phyloP scores from a whole-genome alignment of 92 coral and sea anemone species.

The Blastomussa wellsi region DNA sequence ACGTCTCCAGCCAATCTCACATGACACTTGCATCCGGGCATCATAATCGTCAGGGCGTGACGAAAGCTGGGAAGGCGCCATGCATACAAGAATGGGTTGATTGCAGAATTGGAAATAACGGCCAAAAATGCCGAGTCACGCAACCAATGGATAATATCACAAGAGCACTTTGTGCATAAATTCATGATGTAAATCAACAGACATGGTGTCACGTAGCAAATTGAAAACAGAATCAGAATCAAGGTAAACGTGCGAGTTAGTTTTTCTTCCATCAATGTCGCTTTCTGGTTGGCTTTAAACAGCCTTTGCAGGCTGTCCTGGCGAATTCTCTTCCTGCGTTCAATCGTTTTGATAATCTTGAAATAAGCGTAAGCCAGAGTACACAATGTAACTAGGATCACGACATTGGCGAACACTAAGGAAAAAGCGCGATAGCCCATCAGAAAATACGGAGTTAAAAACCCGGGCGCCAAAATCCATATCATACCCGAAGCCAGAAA shows the following conservation, averaged over 20 bases:
- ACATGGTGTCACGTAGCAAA: slow-evolving; percentile 36
- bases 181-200: slow-evolving; percentile 37
- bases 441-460: slow-evolving; percentile 23
- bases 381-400: slow-evolving; percentile 12
- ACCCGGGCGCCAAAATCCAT: slow-evolving; percentile 32
- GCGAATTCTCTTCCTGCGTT: slow-evolving; percentile 20
- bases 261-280: slow-evolving; percentile 16
- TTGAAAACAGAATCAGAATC: slow-evolving; percentile 34
- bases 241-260: slow-evolving; percentile 13
- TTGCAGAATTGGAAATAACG: slow-evolving; percentile 38
- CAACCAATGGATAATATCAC: slow-evolving; percentile 37
- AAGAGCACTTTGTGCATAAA: slow-evolving; percentile 32
- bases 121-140: slow-evolving; percentile 25
- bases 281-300: slow-evolving; percentile 9
- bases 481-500: slow-evolving; percentile 31
- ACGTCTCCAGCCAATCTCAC: background rate
- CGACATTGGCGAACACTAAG: slow-evolving; percentile 25
- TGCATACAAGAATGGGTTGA: slow-evolving; percentile 35
- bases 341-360: slow-evolving; percentile 22
- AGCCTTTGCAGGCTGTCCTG: slow-evolving; percentile 16
- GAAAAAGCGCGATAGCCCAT: slow-evolving; percentile 32
- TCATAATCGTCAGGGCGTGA: slow-evolving; percentile 1
- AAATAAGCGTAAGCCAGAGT: slow-evolving; percentile 8
- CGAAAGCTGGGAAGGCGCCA: slow-evolving; percentile 52
- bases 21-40: background rate